Evolutionary conservation across 2,797 vertebrate species (phyloP), one percentile per base, ranked within the genome.

Genomic region (Geotrypetes seraphini): DNA sequence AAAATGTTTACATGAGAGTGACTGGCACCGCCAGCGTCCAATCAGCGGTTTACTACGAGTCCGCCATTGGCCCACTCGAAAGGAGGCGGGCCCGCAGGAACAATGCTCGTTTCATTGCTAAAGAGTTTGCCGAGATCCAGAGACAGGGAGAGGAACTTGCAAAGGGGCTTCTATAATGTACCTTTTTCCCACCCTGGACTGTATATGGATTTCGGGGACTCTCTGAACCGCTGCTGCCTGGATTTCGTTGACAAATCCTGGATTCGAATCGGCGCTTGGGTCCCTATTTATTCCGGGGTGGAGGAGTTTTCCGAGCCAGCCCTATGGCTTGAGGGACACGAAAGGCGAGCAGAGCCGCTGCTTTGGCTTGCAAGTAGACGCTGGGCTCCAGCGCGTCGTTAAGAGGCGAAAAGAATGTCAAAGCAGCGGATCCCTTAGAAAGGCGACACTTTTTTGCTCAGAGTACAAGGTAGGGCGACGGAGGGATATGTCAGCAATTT

Each of bases 81-180:
- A 49, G 38, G 59, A 66, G 88, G 88, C 67, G 84, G 85, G 69
- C 56, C 50, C 39, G 70, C 4, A 41, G 69, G 79, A 87, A 92
- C 91, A 96, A 93, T 89, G 87, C 88, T 77, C 49, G 86, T 86
- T 94, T 92, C 88, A 90, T 89, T 78, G 83, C 79, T 57, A 59
- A 73, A 63, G 71, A 84, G 84, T 69, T 75, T 65, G 79, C 71
- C 73, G 73, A 81, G 63, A 52, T 57, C 63, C 57, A 62, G 53
- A 24, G 60, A 63, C 63, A 71, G 69, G 63, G 69, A 63, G 62
- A 72, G 69, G 62, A 67, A 68, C 61, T 73, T 67, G 63, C 55
- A 61, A 58, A 19, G 76, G 73, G 71, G 70, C 55, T 47, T 61
- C 67, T 60, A 63, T 71, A 66, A 71, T 71, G 71, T 68, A 79